Evolutionary conservation across 2,888 invertebrate species (phyloP).

Genomic region (Limenitis camilla): DNA sequence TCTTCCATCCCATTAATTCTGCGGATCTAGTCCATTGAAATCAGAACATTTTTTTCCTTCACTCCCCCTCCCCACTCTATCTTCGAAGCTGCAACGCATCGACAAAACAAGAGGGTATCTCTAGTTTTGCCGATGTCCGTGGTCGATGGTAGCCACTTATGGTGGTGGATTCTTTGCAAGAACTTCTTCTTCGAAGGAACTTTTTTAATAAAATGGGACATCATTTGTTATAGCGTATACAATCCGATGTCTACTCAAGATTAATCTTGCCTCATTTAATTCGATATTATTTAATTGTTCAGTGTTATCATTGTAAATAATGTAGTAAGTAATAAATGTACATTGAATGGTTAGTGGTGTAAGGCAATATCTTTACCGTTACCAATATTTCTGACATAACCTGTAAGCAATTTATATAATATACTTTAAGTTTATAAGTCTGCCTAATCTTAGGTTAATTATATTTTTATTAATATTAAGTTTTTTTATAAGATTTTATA

Average conservation of each 20-base stretch:
- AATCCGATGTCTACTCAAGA: neutral
- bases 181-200: too few relatives aligned
- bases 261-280: conserved; percentile 12
- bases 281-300: neutral
- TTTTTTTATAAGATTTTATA: neutral
- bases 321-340: conserved; percentile 7
- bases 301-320: conserved; percentile 12
- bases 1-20: too few relatives aligned
- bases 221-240: too few relatives aligned
- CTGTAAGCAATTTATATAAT: conserved; percentile 14
- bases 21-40: too few relatives aligned
- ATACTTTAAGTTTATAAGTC: conserved; percentile 5
- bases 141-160: too few relatives aligned
- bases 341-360: conserved; percentile 18
- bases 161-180: too few relatives aligned
- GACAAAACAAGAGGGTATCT: too few relatives aligned
- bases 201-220: too few relatives aligned
- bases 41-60: too few relatives aligned
- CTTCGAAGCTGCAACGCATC: too few relatives aligned
- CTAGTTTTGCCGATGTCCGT: too few relatives aligned
- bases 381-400: conserved; percentile 18
- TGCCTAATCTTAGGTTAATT: conserved; percentile 3
- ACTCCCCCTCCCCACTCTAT: too few relatives aligned
- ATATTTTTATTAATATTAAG: neutral
- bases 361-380: conserved; percentile 19